Conservation (phyloP, 2,113 vertebrate genomes). For the Oreotrochilus melanogaster region DNA sequence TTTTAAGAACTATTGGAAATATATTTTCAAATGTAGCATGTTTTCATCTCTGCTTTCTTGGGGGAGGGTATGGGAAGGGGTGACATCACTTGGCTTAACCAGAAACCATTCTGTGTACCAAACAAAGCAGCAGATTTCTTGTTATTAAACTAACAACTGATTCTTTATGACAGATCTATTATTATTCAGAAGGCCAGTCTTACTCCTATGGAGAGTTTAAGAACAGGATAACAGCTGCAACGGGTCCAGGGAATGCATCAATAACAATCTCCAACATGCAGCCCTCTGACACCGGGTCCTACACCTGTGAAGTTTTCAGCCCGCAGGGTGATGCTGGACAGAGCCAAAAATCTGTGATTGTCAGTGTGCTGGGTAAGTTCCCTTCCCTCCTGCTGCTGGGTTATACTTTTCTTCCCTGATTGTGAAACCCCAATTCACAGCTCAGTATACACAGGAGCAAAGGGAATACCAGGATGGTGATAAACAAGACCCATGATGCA, state of each 20-base stretch:
- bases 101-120: background rate
- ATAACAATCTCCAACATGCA: conserved; percentile 85
- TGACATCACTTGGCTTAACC: background rate
- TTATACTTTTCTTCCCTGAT: background rate
- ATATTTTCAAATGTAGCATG: background rate
- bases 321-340: conserved; percentile 69
- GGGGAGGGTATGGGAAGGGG: background rate
- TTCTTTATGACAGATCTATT: conserved; percentile 80
- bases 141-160: conserved; percentile 13
- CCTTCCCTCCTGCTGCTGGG: background rate
- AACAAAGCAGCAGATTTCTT: background rate
- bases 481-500: background rate
- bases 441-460: background rate
- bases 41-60: background rate
- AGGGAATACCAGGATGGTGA: background rate
- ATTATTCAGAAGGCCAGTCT: conserved; percentile 61
- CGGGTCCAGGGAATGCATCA: conserved; percentile 79
- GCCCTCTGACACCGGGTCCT: conserved; percentile 81
- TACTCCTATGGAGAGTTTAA: conserved; percentile 62
- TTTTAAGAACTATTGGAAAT: background rate
- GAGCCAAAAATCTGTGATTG: conserved; percentile 74
- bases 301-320: conserved; percentile 86
- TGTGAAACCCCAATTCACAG: background rate
- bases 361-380: conserved; percentile 83
- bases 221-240: conserved; percentile 76